A percentile compares a stretch with the other conserved stretches of the same genome.
These are phyloP conservation scores for Drosophila neoperkinsi DNA, from an alignment of 2,888 invertebrate species.

Conservation along the genomic window DNA sequence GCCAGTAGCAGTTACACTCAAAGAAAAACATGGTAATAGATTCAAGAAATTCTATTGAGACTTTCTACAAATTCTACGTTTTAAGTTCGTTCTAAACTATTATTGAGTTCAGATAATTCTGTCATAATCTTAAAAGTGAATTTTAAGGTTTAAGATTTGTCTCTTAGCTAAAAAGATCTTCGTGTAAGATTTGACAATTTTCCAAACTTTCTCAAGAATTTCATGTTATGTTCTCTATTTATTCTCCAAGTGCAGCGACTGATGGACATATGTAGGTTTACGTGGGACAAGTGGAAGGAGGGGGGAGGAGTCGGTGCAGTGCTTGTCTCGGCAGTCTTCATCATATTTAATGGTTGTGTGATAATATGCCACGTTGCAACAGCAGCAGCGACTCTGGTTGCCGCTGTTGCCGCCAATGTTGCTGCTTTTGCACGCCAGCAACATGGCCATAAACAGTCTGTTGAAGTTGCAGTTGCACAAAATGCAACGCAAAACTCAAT, in stretches of 20 bases:
- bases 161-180: background rate
- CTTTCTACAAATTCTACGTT: background rate
- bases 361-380: constrained; percentile 77
- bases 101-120: background rate
- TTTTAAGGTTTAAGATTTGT: background rate
- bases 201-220: background rate
- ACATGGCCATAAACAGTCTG: constrained; percentile 77
- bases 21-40: background rate
- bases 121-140: background rate
- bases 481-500: constrained; percentile 78
- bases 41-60: background rate
- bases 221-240: background rate
- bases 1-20: constrained; percentile 15
- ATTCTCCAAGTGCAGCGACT: constrained; percentile 18
- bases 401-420: constrained; percentile 20
- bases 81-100: background rate
- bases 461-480: constrained; percentile 66
- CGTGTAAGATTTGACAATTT: background rate
- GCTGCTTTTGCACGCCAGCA: constrained; percentile 38
- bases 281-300: background rate
- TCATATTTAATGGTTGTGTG: constrained; percentile 81
- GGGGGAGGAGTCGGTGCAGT: constrained; percentile 3
- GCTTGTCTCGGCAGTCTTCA: constrained; percentile 72
- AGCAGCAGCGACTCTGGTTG: constrained; percentile 22
- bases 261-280: constrained; percentile 30